Base-by-base conservation (phyloP, 2,888 invertebrate species). In the Gastrophysa polygoni region DNA sequence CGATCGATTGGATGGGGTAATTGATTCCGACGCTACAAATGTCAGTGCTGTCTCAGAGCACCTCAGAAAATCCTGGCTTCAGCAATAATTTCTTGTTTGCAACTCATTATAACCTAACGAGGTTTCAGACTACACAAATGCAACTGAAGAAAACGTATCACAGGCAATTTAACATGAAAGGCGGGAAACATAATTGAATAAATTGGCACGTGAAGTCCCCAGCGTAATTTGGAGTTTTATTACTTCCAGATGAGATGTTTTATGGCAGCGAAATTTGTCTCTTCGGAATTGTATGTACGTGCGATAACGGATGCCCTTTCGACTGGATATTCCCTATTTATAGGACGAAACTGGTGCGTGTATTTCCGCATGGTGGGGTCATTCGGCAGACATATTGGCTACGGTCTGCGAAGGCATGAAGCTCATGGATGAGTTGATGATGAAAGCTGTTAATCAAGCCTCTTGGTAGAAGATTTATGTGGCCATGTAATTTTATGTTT, bases 121-220 rank as follows among this genome's bases (percentile, higher is more conserved):
- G 59, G 48, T 58, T 54, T 28, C 47, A 49, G 43, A 44, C 44
- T 59, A 52, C 50, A 57, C 28, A 55, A 57, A 43, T 62, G 59
- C 56, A 67, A 52, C 55, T 49, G 48, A 59, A 62, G 56, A 58
- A 60, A 62, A 54, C 32, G 52, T 44, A 56, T 60, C 54, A 59
- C 62, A 64, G 64, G 50, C 63, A 63, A 67, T 65, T 72, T 68
- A 70, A 71, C 70, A 68, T 71, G 71, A 76, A 67, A 67, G 71
- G 70, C 70, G 66, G 66, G 67, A 67, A 70, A 68, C 68, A 70
- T 73, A 75, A 75, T 75, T 75, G 73, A 73, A 69, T 69, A 72
- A 71, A 75, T 75, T 75, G 74, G 69, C 69, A 71, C 73, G 67
- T 70, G 67, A 67, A 62, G 64, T 65, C 68, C 66, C 62, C 61